These are phyloP conservation scores for Liolophura sinensis DNA, from an alignment of 1,140 invertebrate genomes.

Conservation along the genomic window DNA sequence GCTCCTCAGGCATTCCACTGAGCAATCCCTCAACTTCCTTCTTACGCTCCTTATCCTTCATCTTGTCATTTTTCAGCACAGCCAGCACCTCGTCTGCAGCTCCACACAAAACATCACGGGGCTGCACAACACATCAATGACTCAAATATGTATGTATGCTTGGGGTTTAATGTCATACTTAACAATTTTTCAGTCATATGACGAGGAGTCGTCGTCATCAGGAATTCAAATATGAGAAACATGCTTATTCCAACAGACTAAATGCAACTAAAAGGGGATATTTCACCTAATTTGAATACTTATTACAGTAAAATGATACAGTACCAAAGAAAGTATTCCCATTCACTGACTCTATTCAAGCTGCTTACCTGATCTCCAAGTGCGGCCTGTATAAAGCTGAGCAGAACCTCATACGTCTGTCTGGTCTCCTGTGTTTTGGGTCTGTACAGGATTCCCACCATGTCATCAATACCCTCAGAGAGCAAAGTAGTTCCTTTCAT, in stretches of 20 bases:
- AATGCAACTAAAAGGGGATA: no score
- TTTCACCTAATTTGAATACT: not conserved
- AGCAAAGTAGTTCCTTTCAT: conserved; percentile 85
- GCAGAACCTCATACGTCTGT: conserved; percentile 93
- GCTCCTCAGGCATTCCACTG: conserved; percentile 86
- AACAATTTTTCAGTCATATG: no score
- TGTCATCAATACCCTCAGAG: conserved; percentile 88
- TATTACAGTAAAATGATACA: conserved; percentile 1
- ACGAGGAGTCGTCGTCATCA: no score
- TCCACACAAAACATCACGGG: conserved; percentile 93
- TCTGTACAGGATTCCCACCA: conserved; percentile 91
- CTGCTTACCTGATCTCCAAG: conserved; percentile 83
- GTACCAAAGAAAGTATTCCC: not conserved
- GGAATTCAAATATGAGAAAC: no score
- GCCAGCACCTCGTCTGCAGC: conserved; percentile 97
- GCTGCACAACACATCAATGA: conserved; percentile 60
- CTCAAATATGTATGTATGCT: no score
- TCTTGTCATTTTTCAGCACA: conserved; percentile 92
- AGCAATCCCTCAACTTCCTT: conserved; percentile 86
- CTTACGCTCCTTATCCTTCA: conserved; percentile 93
- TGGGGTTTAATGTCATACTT: no score
- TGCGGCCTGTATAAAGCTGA: conserved; percentile 97
- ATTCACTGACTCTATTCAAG: not conserved
- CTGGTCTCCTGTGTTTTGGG: conserved; percentile 97
- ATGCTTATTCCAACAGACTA: no score